Conservation (phyloP, 2,888 invertebrate genomes). For the Atherix ibis region DNA sequence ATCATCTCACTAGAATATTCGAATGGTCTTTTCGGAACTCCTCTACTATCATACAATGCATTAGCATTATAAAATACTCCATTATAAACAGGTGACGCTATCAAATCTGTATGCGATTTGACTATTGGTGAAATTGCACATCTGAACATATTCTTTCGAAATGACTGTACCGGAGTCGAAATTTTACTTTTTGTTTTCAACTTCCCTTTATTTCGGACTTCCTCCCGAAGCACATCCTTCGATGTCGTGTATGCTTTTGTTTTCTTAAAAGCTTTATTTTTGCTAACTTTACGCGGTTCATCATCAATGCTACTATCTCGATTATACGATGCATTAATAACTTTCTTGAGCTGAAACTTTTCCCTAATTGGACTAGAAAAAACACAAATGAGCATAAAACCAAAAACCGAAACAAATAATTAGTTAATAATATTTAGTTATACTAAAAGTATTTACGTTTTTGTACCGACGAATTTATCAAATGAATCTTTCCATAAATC, state of each 20-base stretch:
- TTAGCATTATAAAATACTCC: not conserved
- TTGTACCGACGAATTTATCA: constrained; percentile 3
- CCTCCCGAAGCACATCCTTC: too few species aligned
- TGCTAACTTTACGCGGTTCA: too few species aligned
- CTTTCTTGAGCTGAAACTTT: not conserved
- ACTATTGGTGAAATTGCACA: not conserved
- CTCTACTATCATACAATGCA: not conserved
- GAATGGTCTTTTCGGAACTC: not conserved
- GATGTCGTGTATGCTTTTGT: too few species aligned
- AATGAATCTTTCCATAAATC: constrained; percentile 7
- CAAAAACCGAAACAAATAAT: too few species aligned
- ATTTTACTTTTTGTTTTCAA: too few species aligned
- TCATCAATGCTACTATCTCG: constrained; percentile 6
- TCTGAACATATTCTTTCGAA: not conserved
- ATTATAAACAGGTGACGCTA: too few species aligned
- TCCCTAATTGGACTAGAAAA: constrained; percentile 5
- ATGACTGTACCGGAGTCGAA: too few species aligned
- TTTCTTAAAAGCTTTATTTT: too few species aligned
- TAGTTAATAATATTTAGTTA: not conserved
- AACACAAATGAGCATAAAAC: too few species aligned
- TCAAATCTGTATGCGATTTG: too few species aligned
- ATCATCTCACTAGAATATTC: not conserved
- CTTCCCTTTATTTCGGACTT: too few species aligned
- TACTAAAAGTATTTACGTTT: constrained; percentile 6
- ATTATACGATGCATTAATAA: constrained; percentile 5